phyloP scores from a whole-genome alignment of 1,140 invertebrate genomes.

The Polypedilum vanderplanki region DNA sequence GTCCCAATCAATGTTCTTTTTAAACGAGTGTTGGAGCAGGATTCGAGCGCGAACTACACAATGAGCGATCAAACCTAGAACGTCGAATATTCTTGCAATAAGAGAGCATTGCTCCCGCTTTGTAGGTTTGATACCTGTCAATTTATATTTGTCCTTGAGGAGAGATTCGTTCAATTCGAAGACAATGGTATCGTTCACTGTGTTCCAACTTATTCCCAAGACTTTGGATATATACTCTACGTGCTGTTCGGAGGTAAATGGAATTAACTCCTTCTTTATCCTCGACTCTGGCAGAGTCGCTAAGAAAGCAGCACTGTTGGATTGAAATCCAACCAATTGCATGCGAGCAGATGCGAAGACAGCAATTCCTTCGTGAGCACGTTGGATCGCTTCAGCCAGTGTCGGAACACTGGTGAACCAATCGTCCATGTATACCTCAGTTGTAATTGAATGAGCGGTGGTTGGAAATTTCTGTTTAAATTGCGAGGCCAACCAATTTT shows the following conservation, averaged over 20 bases:
- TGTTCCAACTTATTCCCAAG: neutral
- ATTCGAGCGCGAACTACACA: slow-evolving; percentile 35
- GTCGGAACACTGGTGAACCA: neutral
- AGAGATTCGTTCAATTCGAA: neutral
- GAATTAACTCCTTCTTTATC: neutral
- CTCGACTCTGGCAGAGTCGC: neutral
- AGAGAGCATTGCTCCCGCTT: slow-evolving; percentile 32
- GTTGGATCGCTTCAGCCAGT: neutral
- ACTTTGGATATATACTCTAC: neutral
- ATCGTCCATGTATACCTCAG: neutral
- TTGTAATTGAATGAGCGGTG: neutral
- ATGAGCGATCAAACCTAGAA: slow-evolving; percentile 36
- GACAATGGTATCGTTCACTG: neutral
- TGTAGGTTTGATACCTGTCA: slow-evolving; percentile 29
- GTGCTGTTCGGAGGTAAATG: neutral
- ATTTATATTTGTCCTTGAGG: neutral
- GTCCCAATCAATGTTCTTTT: slow-evolving; percentile 20
- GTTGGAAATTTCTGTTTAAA: neutral
- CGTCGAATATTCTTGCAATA: slow-evolving; percentile 36
- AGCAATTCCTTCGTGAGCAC: neutral
- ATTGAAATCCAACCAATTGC: neutral
- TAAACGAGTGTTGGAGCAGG: slow-evolving; percentile 36
- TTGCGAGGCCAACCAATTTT: neutral
- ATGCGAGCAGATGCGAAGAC: neutral
- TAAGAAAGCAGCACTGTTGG: neutral